Evolutionary conservation across 2,797 vertebrate genomes (phyloP), one percentile per base, ranked within the genome.

Genomic region (Tinamus major): DNA sequence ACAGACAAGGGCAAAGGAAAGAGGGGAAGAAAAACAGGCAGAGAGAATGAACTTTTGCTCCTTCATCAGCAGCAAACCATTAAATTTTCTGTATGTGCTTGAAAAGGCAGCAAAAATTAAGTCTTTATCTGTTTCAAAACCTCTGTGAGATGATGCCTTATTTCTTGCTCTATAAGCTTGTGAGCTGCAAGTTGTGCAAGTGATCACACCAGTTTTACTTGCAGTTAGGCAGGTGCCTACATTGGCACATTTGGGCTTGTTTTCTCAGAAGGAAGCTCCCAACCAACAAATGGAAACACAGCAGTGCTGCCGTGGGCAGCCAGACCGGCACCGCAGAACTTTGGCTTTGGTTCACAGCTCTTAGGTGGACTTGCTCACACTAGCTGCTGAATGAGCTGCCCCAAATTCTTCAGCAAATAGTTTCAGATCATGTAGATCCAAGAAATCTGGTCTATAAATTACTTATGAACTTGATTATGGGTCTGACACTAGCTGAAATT

Each of bases 271-370:
- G 0, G 0, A 87, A 68, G 26, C 13, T 21, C 33, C 63, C 23
- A n/a, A 53, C 24, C 16, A 10, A 24, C 27, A 48, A 20, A 9
- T 46, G 26, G 41, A 67, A 92, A 23, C 8, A 23, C 6, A 42
- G 2, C 19, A 42, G 51, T 15, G 35, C 59, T 72, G 53, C 37
- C 1, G 3, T 0, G 2, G 4, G 8, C 0, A 0, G n/a, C n/a
- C 61, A 51, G 62, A 56, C 23, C 19, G 5, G n/a, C 51, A 26
- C 68, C 35, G 55, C 41, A 16, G 41, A 24, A 1, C 61, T 59
- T 23, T 59, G 53, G 20, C 53, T 78, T 61, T 44, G 42, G 42
- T 4, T 65, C 46, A 8, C 41, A 76, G 49, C 44, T 62, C 53
- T 46, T 53, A 33, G 5, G 3, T 0, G 0, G 24, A 8, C 26